A percentile compares a stretch with the other conserved stretches of the same genome.
phyloP scores from a whole-genome alignment of 2,797 vertebrate genomes.

The Melanotaenia maccullochi region DNA sequence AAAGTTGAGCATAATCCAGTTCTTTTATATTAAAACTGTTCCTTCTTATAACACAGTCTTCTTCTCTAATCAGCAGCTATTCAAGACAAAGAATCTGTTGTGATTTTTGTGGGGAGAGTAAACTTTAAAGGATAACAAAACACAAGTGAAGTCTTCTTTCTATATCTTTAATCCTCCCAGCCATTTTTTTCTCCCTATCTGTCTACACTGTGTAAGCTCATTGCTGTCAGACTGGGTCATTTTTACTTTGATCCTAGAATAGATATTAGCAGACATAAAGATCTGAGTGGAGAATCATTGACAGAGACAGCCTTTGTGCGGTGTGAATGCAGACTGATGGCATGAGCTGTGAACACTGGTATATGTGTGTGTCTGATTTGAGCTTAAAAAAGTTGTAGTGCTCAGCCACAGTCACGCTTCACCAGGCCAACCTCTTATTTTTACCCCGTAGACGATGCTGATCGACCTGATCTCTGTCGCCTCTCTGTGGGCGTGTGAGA shows the following conservation, averaged over 20 bases:
- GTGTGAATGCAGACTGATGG: not conserved
- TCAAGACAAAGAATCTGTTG: constrained; percentile 4
- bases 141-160: not conserved
- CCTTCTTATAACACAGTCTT: constrained; percentile 2
- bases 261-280: not conserved
- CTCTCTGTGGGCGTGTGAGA: constrained; percentile 43
- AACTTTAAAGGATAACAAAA: too few relatives aligned
- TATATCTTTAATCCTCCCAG: constrained; percentile 39
- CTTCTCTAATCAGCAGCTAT: not conserved
- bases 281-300: not conserved
- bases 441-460: constrained; percentile 33
- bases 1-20: not conserved
- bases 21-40: constrained; percentile 14
- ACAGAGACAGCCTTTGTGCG: not conserved
- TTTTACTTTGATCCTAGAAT: constrained; percentile 23
- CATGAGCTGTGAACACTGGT: not conserved
- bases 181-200: not conserved
- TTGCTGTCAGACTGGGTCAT: constrained; percentile 2
- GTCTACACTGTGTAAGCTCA: constrained; percentile 8
- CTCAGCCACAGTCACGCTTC: constrained; percentile 12
- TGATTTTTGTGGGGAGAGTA: constrained; percentile 7
- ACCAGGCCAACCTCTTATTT: constrained; percentile 23
- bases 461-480: constrained; percentile 45
- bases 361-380: not conserved
- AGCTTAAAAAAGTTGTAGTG: not conserved